Conservation (phyloP, 2,888 invertebrate species). For the Rotaria sp. region DNA sequence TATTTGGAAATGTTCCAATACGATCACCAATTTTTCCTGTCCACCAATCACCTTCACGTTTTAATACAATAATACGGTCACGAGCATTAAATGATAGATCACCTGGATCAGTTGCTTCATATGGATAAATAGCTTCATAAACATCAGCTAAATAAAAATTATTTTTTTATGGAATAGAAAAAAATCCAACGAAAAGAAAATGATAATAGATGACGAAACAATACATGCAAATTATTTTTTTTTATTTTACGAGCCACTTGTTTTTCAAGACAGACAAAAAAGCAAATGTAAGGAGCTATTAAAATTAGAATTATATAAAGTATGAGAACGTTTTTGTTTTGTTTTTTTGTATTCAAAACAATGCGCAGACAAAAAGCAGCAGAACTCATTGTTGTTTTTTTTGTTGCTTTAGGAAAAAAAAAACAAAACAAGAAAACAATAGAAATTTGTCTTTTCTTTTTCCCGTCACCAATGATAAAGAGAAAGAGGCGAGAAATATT, state of each 20-base stretch:
- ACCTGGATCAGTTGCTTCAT: constrained; percentile 76
- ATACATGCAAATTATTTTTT: too few relatives aligned
- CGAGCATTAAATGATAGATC: constrained; percentile 79
- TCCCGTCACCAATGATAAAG: not conserved
- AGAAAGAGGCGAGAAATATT: not conserved
- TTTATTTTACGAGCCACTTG: too few relatives aligned
- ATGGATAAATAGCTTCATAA: constrained; percentile 80
- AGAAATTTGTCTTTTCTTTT: not conserved
- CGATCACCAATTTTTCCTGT: constrained; percentile 76
- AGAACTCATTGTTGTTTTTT: not conserved
- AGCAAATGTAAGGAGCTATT: not conserved
- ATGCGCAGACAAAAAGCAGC: not conserved
- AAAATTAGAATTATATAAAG: not conserved
- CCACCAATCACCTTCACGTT: constrained; percentile 97
- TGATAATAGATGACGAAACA: not conserved
- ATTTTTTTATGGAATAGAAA: not conserved
- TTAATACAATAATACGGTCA: constrained; percentile 75
- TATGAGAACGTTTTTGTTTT: not conserved
- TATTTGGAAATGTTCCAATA: constrained; percentile 89
- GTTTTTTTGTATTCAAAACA: not conserved
- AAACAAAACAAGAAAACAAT: not conserved
- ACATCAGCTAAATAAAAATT: not conserved
- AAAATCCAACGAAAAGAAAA: not conserved
- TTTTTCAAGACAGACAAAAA: too few relatives aligned
- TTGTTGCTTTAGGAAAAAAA: too few relatives aligned